Evolutionary conservation across 2,797 vertebrate species (phyloP).

Genomic region (Pyrocephalus nanus): DNA sequence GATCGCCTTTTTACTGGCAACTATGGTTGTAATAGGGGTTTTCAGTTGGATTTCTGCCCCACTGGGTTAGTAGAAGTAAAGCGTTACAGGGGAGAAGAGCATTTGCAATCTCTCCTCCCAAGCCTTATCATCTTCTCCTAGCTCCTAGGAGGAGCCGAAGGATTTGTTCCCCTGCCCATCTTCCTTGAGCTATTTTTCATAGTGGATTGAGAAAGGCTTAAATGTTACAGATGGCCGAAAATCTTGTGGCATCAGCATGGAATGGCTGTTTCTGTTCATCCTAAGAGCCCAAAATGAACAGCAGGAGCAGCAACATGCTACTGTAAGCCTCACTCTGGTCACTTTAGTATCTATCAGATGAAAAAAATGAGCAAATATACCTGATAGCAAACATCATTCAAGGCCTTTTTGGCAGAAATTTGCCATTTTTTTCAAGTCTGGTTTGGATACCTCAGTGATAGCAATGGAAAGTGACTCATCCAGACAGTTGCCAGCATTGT

Average conservation of each 20-base stretch:
- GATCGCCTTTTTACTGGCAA: background rate
- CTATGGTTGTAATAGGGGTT: background rate
- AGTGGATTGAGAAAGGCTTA: conserved; percentile 8
- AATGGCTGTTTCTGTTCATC: background rate
- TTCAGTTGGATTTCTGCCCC: background rate
- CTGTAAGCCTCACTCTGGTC: background rate
- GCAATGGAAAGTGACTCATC: background rate
- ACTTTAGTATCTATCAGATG: background rate
- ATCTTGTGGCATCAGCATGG: background rate
- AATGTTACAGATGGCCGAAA: conserved; percentile 30
- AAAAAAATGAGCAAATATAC: background rate
- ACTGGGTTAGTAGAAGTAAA: background rate
- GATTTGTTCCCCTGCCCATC: conserved; percentile 20
- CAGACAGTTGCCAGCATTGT: background rate
- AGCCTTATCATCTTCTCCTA: background rate
- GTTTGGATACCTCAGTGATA: background rate
- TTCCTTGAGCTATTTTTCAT: background rate
- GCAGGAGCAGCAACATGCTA: background rate
- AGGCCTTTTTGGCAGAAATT: background rate
- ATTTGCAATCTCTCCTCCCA: background rate
- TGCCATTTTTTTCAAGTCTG: background rate
- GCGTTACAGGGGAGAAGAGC: background rate
- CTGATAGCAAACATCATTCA: background rate
- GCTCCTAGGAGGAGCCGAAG: background rate
- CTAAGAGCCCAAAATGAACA: background rate